Percentiles rank a stretch among this genome's conserved stretches.
Conservation (phyloP, 2,113 vertebrate genomes). For the Pelusios castaneus region DNA sequence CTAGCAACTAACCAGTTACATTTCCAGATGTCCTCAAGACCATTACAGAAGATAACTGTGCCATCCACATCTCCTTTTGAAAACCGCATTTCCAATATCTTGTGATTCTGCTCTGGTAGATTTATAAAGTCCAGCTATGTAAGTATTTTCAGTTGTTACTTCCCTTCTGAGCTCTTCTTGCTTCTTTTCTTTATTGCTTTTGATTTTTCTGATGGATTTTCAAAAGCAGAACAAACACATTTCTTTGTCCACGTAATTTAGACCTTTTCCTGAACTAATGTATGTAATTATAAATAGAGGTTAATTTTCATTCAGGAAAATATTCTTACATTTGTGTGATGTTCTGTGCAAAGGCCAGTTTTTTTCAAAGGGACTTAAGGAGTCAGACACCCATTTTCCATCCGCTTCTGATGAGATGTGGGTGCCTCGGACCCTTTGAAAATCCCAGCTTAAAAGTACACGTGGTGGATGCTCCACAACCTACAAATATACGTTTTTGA, state of each 20-base stretch:
- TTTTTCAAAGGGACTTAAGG: not conserved
- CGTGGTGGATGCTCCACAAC: fast-evolving
- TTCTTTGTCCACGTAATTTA: fast-evolving
- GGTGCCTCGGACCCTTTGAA: not conserved
- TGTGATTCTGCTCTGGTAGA: not conserved
- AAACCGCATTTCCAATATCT: not conserved
- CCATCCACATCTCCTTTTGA: not conserved
- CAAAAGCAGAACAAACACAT: not conserved
- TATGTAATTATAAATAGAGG: not conserved
- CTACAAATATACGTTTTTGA: not conserved
- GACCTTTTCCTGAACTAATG: not conserved
- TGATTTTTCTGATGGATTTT: not conserved
- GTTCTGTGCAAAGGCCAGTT: fast-evolving
- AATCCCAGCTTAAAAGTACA: not conserved
- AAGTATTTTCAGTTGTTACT: not conserved
- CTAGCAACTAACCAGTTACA: slow-evolving; percentile 1
- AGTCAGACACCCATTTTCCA: not conserved
- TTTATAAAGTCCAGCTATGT: not conserved
- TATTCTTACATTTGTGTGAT: not conserved
- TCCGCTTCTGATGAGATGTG: not conserved
- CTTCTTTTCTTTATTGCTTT: not conserved
- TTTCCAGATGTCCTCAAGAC: not conserved
- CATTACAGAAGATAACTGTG: fast-evolving
- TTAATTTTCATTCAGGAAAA: not conserved
- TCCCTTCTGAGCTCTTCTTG: not conserved